Evolutionary conservation across 1,140 invertebrate species (phyloP), one percentile per base, ranked within the genome.

Genomic region (Holcopasites calliopsidis): DNA sequence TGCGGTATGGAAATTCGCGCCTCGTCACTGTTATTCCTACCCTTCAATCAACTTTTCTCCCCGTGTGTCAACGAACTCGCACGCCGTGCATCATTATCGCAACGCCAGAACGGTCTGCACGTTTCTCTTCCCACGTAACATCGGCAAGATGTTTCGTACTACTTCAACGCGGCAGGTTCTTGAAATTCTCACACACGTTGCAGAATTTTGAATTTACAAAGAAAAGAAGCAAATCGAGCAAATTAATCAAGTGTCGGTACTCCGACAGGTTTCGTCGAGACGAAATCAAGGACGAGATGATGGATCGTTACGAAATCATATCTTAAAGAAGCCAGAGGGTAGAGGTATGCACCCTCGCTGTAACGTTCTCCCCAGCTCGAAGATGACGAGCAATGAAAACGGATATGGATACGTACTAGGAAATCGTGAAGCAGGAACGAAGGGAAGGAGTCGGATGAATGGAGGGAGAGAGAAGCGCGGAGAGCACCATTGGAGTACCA

Each of bases 1-100:
- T 85, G 79, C 80, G 77, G 75, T 68, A 65, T 61, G 73, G 49
- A 82, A 82, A 82, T 82, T 80, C 57, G 66, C 73, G 57, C 66
- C 75, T 71, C 61, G 72, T 61, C 58, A 49, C 49, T 65, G 60
- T 50, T 49, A 71, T 58, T 64, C 47, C 44, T 42, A 40, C 60
- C 49, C 65, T 68, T 66, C 23, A 38, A 23, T 65, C 76, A 70
- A 60, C 54, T 47, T 52, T n/a, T n/a, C n/a, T 69, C 44, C 31
- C 49, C 44, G 52, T 50, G 38, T 75, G 77, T 49, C 75, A 57
- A 57, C 71, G 40, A 55, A 57, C 16, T 58, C 33, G 57, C 23
- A 38, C 11, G 13, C 21, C 31, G 55, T 28, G 31, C 31, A 10
- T 79, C 75, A 47, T 64, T 77, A 77, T 47, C 31, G 47, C 40